phyloP scores from a whole-genome alignment of 1,140 invertebrate genomes.

The Bombus ignitus region DNA sequence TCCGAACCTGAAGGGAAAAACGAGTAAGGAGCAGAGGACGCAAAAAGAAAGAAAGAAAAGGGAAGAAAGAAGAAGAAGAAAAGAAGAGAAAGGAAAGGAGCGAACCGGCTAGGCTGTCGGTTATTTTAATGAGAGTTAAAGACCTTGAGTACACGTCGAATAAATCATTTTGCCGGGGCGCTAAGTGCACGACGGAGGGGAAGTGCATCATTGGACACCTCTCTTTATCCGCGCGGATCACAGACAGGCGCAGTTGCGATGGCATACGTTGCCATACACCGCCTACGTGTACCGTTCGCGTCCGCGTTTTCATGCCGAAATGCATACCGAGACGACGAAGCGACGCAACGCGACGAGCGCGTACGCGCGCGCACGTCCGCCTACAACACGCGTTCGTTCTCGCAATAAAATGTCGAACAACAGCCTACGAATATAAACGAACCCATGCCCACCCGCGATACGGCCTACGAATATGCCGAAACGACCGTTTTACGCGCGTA shows the following conservation, averaged over 20 bases:
- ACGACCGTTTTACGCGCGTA: constrained; percentile 27
- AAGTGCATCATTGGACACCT: constrained; percentile 50
- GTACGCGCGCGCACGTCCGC: constrained; percentile 3
- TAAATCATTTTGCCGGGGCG: constrained; percentile 77
- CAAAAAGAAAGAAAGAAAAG: not conserved
- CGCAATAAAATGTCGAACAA: constrained; percentile 63
- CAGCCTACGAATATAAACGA: constrained; percentile 64
- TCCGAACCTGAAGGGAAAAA: constrained; percentile 18
- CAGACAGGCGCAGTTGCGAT: constrained; percentile 34
- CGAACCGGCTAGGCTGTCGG: constrained; percentile 58
- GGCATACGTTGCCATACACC: constrained; percentile 16
- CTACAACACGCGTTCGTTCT: constrained; percentile 21
- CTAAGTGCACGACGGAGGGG: constrained; percentile 60
- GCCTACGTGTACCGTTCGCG: not conserved
- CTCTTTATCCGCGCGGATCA: constrained; percentile 59
- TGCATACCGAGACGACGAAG: not conserved
- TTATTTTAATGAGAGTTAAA: constrained; percentile 81
- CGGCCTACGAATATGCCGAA: constrained; percentile 30
- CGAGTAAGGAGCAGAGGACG: not conserved
- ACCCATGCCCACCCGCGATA: constrained; percentile 42
- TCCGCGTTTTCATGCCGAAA: not conserved
- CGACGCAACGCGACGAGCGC: not conserved
- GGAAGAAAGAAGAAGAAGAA: not conserved
- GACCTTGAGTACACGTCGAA: constrained; percentile 78
- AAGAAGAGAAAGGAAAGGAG: constrained; percentile 25